These are phyloP conservation scores for Caenorhabditis becei DNA, from an alignment of 2,888 invertebrate species.

Conservation along the genomic window DNA sequence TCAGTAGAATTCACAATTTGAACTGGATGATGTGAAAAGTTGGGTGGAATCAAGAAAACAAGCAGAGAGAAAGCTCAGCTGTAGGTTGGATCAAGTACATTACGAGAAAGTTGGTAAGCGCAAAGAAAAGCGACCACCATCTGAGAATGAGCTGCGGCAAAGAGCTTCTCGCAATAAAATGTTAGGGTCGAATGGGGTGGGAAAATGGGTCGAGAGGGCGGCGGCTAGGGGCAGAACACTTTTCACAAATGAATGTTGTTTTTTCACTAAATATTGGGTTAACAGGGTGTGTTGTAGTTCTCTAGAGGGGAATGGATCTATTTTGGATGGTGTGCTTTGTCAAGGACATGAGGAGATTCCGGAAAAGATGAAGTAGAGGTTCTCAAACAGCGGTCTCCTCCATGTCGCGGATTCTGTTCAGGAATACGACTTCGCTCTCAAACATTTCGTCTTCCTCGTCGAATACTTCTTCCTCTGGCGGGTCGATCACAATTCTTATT, in stretches of 20 bases:
- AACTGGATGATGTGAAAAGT: too few species aligned
- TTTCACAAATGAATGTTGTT: slow-evolving; percentile 30
- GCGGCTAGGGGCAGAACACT: slow-evolving; percentile 41
- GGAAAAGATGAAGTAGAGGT: too few species aligned
- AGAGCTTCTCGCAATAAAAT: slow-evolving; percentile 50
- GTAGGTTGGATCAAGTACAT: neutral
- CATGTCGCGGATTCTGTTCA: neutral
- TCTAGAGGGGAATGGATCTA: neutral
- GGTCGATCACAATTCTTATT: slow-evolving; percentile 1
- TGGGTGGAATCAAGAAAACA: too few species aligned
- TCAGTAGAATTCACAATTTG: too few species aligned
- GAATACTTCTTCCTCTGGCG: neutral
- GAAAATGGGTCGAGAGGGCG: slow-evolving; percentile 46
- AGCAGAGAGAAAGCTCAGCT: neutral
- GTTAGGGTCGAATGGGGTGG: slow-evolving; percentile 44
- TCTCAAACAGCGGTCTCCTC: neutral
- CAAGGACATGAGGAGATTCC: too few species aligned
- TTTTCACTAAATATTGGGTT: slow-evolving; percentile 6
- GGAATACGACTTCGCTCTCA: slow-evolving; percentile 6
- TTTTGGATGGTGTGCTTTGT: neutral
- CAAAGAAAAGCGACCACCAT: slow-evolving; percentile 40
- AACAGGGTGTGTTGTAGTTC: slow-evolving; percentile 2
- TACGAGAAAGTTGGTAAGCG: neutral
- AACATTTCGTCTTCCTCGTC: neutral
- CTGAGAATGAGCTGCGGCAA: slow-evolving; percentile 54